Evolutionary conservation across 2,113 vertebrate species (phyloP).

Genomic region (Indicator maculatus): DNA sequence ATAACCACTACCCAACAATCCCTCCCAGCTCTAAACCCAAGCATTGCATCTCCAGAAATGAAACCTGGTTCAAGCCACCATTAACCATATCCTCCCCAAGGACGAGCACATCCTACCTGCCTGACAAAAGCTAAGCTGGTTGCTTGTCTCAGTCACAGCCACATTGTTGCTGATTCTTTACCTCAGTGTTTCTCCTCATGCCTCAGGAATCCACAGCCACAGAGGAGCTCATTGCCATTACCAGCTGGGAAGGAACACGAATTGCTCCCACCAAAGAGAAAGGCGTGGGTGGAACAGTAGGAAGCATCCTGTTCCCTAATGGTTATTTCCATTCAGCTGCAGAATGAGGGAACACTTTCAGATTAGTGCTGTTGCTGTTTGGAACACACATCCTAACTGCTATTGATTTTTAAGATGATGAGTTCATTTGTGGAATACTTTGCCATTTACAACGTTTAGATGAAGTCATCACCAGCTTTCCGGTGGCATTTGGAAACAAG

Average conservation of each 20-base stretch:
- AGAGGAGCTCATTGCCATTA: neutral
- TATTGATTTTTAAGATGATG: slow-evolving; percentile 53
- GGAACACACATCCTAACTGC: slow-evolving; percentile 20
- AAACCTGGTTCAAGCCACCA: neutral
- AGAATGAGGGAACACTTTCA: slow-evolving; percentile 56
- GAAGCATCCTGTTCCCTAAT: slow-evolving; percentile 46
- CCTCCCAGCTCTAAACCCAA: neutral
- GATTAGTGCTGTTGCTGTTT: slow-evolving; percentile 30
- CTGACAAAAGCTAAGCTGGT: neutral
- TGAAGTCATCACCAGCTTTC: neutral
- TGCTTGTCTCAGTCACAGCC: neutral
- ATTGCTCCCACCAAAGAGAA: slow-evolving; percentile 9
- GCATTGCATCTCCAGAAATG: neutral
- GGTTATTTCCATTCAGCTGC: slow-evolving; percentile 51
- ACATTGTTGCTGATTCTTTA: neutral
- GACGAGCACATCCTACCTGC: neutral
- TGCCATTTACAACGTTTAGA: neutral
- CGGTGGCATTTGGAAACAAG: neutral
- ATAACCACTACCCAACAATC: neutral
- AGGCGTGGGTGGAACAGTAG: slow-evolving; percentile 19
- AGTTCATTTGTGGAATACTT: slow-evolving; percentile 40
- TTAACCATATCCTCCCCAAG: too few relatives aligned
- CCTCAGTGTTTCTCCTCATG: neutral
- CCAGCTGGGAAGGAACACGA: slow-evolving; percentile 42
- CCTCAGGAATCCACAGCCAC: neutral